A percentile compares a stretch with the other conserved stretches of the same genome.
Evolutionary conservation across 2,888 invertebrate genomes (phyloP).

Genomic region (Caenorhabditis drosophilae): DNA sequence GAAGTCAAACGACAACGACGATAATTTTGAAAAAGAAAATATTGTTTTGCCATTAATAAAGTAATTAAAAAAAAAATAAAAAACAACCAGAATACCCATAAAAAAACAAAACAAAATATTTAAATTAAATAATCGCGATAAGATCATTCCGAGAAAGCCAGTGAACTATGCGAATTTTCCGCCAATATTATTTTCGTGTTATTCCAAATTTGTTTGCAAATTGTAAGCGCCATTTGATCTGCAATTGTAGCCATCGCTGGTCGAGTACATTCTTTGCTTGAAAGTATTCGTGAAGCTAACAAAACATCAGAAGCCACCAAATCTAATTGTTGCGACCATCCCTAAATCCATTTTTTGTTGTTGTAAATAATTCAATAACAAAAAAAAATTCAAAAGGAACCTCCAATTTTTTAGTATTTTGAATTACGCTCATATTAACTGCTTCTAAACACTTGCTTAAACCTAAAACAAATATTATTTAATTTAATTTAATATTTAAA

Average conservation of each 20-base stretch:
- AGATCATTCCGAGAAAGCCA: neutral
- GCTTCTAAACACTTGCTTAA: slow-evolving; percentile 18
- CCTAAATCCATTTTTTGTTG: slow-evolving; percentile 9
- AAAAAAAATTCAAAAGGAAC: slow-evolving; percentile 9
- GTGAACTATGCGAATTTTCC: slow-evolving; percentile 13
- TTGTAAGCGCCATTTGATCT: slow-evolving; percentile 22
- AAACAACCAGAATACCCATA: neutral
- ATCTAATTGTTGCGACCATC: slow-evolving; percentile 47
- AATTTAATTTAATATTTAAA: neutral
- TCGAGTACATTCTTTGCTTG: slow-evolving; percentile 38
- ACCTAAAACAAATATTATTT: slow-evolving; percentile 11
- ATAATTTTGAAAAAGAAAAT: too few species aligned
- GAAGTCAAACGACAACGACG: too few species aligned
- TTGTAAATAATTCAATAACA: neutral
- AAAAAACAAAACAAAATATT: neutral
- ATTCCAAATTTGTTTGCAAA: slow-evolving; percentile 6
- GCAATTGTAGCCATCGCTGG: slow-evolving; percentile 28
- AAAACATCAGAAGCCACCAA: slow-evolving; percentile 37
- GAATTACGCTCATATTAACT: slow-evolving; percentile 26
- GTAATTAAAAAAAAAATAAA: too few species aligned
- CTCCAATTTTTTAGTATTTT: slow-evolving; percentile 39
- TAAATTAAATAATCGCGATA: neutral
- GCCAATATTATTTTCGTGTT: neutral
- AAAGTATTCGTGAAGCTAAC: slow-evolving; percentile 24
- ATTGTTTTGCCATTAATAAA: too few species aligned